Percentiles rank a stretch among this genome's conserved stretches.
Evolutionary conservation across 2,797 vertebrate species (phyloP).

Genomic region (Danio choprae): DNA sequence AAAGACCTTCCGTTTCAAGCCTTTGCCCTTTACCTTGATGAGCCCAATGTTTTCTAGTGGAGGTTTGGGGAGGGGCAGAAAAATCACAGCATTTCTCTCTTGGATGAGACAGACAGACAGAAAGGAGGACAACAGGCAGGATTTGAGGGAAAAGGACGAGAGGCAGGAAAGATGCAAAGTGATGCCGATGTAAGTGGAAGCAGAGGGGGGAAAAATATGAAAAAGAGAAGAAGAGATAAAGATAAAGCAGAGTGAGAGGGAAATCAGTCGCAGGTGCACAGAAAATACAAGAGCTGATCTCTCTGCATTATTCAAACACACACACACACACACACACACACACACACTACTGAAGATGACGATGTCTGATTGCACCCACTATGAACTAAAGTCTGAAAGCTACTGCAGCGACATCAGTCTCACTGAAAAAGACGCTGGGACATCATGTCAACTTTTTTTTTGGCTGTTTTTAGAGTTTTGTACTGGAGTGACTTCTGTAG

Average conservation of each 20-base stretch:
- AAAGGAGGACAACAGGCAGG: conserved; percentile 70
- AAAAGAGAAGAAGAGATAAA: conserved; percentile 78
- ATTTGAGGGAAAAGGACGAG: conserved; percentile 51
- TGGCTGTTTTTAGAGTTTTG: neutral
- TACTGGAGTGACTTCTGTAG: neutral
- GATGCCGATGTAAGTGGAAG: conserved; percentile 60
- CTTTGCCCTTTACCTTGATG: conserved; percentile 90
- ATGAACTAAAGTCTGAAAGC: neutral
- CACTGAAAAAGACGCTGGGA: neutral
- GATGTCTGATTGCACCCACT: neutral
- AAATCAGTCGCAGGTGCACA: conserved; percentile 75
- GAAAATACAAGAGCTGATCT: conserved; percentile 62
- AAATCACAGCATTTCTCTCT: conserved; percentile 91
- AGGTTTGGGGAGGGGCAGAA: conserved; percentile 90
- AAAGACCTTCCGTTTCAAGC: conserved; percentile 90
- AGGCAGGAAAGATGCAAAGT: conserved; percentile 66
- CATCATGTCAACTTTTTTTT: too few relatives aligned
- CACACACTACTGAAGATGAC: neutral
- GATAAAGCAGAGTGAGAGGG: conserved; percentile 75
- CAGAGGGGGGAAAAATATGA: conserved; percentile 70
- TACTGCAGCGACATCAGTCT: neutral
- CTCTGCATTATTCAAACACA: conserved; percentile 32
- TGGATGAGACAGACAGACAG: conserved; percentile 66
- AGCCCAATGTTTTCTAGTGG: conserved; percentile 90
- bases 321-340: conserved; percentile 32